These are phyloP conservation scores for Calephelis perditalis DNA, from an alignment of 2,888 invertebrate genomes.

Conservation along the genomic window DNA sequence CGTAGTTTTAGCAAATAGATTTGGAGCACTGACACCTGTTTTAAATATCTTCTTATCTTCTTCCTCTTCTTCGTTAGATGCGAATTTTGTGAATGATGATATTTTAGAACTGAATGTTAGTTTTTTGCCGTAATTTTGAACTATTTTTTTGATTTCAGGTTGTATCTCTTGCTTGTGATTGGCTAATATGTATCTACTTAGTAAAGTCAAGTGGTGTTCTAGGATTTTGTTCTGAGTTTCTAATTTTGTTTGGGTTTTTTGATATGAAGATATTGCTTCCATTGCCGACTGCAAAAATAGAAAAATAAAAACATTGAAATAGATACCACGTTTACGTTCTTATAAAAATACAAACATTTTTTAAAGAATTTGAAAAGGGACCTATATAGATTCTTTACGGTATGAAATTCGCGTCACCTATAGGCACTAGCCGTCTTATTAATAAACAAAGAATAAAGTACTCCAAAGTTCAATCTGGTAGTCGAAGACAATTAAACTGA, in stretches of 20 bases:
- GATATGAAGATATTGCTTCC: slow-evolving; percentile 81
- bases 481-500: no score
- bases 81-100: slow-evolving; percentile 53
- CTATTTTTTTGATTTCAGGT: slow-evolving; percentile 84
- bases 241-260: slow-evolving; percentile 81
- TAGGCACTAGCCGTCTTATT: no score
- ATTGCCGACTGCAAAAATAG: slow-evolving; percentile 73
- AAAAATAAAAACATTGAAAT: background rate
- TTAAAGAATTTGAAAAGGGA: no score
- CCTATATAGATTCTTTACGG: no score
- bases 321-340: no score
- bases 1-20: slow-evolving; percentile 58
- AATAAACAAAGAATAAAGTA: no score
- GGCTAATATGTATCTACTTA: slow-evolving; percentile 85
- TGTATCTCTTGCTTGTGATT: slow-evolving; percentile 84
- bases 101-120: slow-evolving; percentile 65
- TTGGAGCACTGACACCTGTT: slow-evolving; percentile 60
- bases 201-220: slow-evolving; percentile 84
- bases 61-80: slow-evolving; percentile 54
- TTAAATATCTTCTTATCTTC: slow-evolving; percentile 55
- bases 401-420: no score
- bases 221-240: slow-evolving; percentile 85
- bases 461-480: no score
- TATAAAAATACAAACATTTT: no score
- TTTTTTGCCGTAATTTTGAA: slow-evolving; percentile 78